These are phyloP conservation scores for Myiopsitta monachus DNA, from an alignment of 2,113 vertebrate species.

Conservation along the genomic window DNA sequence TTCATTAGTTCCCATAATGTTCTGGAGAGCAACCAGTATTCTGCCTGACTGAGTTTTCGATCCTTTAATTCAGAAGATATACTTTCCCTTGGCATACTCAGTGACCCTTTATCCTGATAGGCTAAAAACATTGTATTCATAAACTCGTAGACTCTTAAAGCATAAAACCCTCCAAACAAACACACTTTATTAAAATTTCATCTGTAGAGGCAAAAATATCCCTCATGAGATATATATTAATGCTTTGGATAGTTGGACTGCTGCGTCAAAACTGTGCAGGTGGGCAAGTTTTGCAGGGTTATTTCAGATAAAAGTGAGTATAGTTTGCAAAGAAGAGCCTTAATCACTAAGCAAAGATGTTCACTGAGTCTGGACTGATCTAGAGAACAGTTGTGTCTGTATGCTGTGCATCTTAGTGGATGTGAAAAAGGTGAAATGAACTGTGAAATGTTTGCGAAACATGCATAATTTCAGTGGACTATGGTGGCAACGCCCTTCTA, in stretches of 20 bases:
- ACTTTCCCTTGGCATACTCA: conserved; percentile 26
- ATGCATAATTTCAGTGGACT: background rate
- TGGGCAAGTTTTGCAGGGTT: background rate
- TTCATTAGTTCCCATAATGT: conserved; percentile 77
- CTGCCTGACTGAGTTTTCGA: conserved; percentile 67
- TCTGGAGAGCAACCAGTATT: conserved; percentile 68
- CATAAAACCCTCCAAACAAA: background rate
- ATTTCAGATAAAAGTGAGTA: background rate
- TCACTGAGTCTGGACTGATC: background rate
- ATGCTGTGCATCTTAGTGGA: background rate
- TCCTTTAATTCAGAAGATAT: conserved; percentile 67
- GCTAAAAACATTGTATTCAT: background rate
- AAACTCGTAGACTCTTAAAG: background rate
- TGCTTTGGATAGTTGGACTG: background rate
- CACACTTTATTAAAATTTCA: background rate
- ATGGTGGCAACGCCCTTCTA: background rate
- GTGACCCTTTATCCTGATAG: conserved; percentile 25
- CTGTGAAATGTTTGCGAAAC: background rate
- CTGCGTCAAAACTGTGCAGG: accelerated
- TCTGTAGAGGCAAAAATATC: background rate
- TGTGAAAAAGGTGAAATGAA: conserved; percentile 15
- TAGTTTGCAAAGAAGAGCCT: background rate
- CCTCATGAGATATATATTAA: background rate
- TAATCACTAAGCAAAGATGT: background rate
- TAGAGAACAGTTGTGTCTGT: background rate